Percentiles rank a stretch among this genome's conserved stretches.
Evolutionary conservation across 2,888 invertebrate species (phyloP).

Genomic region (Cryptosula pallasiana): DNA sequence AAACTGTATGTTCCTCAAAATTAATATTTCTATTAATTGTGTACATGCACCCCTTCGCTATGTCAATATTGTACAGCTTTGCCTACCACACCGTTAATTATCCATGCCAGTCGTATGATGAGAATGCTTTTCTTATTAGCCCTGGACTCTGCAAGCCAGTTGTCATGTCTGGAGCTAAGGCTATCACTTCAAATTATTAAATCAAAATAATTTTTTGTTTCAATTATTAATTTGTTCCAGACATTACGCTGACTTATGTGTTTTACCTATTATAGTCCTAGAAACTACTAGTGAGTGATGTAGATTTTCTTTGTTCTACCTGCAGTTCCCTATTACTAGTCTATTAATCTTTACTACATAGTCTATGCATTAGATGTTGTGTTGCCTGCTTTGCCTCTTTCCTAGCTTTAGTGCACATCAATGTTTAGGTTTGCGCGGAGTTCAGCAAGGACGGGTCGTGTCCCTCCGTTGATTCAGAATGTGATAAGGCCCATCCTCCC

Average conservation of each 20-base stretch:
- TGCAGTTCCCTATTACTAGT: not conserved
- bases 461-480: conserved; percentile 94
- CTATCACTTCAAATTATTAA: too few relatives aligned
- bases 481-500: conserved; percentile 98
- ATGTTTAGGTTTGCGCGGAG: conserved; percentile 24
- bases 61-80: conserved; percentile 9
- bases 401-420: conserved; percentile 23
- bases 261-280: not conserved
- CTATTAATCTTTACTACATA: conserved; percentile 1
- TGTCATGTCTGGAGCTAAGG: not conserved
- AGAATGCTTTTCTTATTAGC: not conserved
- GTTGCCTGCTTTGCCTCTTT: conserved; percentile 24
- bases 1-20: not conserved
- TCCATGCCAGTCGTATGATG: not conserved
- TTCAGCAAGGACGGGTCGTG: conserved; percentile 68
- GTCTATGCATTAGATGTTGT: conserved; percentile 18
- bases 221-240: too few relatives aligned
- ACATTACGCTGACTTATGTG: too few relatives aligned
- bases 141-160: too few relatives aligned
- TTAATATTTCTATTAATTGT: conserved; percentile 9
- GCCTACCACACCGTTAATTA: not conserved
- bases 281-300: not conserved
- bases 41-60: conserved; percentile 4
- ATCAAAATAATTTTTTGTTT: too few relatives aligned
- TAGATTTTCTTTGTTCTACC: not conserved